Base-by-base conservation (phyloP, 2,888 invertebrate genomes). In the Mythimna albipuncta region DNA sequence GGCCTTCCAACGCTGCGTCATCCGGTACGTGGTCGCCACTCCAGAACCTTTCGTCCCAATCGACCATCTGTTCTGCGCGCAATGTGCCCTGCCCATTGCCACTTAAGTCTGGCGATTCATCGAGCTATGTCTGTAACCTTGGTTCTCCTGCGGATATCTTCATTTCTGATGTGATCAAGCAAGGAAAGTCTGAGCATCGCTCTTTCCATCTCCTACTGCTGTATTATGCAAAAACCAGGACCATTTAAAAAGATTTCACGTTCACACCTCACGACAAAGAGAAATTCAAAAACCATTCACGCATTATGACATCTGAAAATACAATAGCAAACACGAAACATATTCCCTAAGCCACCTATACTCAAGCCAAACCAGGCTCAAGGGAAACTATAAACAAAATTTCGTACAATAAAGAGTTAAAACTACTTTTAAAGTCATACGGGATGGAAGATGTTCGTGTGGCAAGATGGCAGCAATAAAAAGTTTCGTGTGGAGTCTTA, bases 401-500 rank as follows among this genome's bases (percentile, higher is more conserved):
- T 62, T 50, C 16, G 16, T 3, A 65, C 62, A 65, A 79, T 82
- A 82, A 82, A 72, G 58, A 63, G 44, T n/a, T 16, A 50, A 10
- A 80, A 80, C 83, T 83, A 83, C 80, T 80, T 80, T 62, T 79
- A 58, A 83, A 83, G 80, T 80, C 80, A 80, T 79, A 74, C 64
- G 6, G 26, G 7, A 35, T 62, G 7, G 64, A 75, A 77, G 26
- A 69, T 65, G 55, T 63, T 65, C 38, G 32, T n/a, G 68, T 50
- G 35, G 57, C 76, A 69, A 64, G 64, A 83, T 44, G 68, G 57
- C 0, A 21, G 21, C 55, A 79, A 82, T 79, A 82, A 82, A 79
- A 82, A 82, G 38, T 79, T 79, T 58, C 2, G n/a, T 32, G 64
- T 44, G 50, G 72, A 72, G 41, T 10, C 72, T 52, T 13, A 64